These are phyloP conservation scores for Argyra leucocephala DNA, from an alignment of 2,888 invertebrate species.

Conservation along the genomic window DNA sequence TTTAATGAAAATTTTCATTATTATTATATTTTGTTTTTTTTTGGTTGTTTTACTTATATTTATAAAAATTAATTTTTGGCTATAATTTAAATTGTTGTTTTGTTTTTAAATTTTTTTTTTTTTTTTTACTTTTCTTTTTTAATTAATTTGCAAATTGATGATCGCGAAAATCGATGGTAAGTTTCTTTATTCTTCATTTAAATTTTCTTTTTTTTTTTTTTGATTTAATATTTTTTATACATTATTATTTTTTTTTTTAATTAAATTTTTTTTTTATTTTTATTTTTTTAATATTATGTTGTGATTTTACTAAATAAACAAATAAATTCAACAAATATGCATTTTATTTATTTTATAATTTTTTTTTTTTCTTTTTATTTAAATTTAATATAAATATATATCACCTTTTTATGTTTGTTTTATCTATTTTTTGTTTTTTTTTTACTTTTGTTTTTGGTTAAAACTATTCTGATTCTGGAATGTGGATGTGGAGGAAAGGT, in stretches of 20 bases:
- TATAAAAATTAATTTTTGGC: constrained; percentile 10
- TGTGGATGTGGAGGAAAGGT: too few relatives aligned
- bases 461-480: too few relatives aligned
- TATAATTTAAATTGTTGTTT: constrained; percentile 16
- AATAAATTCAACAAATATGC: constrained; percentile 23
- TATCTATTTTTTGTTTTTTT: constrained; percentile 11
- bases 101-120: constrained; percentile 30
- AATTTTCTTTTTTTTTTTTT: neutral
- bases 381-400: constrained; percentile 21
- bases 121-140: constrained; percentile 26
- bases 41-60: constrained; percentile 11
- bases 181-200: neutral
- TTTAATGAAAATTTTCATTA: constrained; percentile 15
- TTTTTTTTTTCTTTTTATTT: constrained; percentile 15
- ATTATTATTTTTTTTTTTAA: constrained; percentile 18
- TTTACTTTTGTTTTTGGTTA: neutral
- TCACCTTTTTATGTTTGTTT: constrained; percentile 24
- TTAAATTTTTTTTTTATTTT: constrained; percentile 15
- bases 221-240: constrained; percentile 14
- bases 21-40: constrained; percentile 12
- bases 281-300: constrained; percentile 17
- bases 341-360: constrained; percentile 13
- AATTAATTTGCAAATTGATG: constrained; percentile 30
- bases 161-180: neutral
- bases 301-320: constrained; percentile 23